Evolutionary conservation across 37 sponge, comb jelly and placozoan genomes (phyloP).

Genomic region (Theonella swinhoei): DNA sequence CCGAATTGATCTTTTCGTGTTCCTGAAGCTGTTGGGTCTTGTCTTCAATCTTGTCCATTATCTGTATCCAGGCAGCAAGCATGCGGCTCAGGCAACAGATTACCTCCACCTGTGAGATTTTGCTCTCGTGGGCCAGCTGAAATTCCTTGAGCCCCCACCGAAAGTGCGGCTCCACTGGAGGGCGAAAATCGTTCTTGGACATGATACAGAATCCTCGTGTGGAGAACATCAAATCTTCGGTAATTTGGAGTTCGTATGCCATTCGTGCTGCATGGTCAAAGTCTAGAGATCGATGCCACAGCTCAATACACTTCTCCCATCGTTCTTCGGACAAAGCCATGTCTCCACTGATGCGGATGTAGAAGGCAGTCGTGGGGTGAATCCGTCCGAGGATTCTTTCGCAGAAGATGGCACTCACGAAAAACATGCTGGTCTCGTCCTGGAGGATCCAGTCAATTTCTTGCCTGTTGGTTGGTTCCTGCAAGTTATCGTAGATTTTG

Average conservation of each 20-base stretch:
- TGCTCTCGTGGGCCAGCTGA: constrained; percentile 67
- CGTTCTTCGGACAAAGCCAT: constrained; percentile 57
- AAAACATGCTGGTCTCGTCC: constrained; percentile 51
- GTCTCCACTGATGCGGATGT: constrained; percentile 83
- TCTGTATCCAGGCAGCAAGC: constrained; percentile 68
- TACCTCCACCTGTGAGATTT: constrained; percentile 68
- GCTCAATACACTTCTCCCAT: constrained; percentile 64
- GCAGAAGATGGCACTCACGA: constrained; percentile 67
- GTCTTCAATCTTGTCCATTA: constrained; percentile 29
- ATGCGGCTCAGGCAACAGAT: constrained; percentile 58
- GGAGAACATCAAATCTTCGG: constrained; percentile 76
- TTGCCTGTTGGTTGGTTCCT: constrained; percentile 52
- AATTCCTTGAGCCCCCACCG: constrained; percentile 81
- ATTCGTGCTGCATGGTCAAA: constrained; percentile 81
- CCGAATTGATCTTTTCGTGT: neutral
- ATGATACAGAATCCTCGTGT: constrained; percentile 74
- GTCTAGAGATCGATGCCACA: constrained; percentile 83
- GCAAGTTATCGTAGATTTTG: constrained; percentile 53
- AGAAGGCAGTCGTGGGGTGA: constrained; percentile 87
- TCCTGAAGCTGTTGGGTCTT: constrained; percentile 12
- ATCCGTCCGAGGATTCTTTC: constrained; percentile 78
- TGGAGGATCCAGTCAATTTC: constrained; percentile 30
- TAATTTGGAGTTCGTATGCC: constrained; percentile 87
- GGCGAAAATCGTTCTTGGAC: constrained; percentile 43
- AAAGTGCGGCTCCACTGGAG: constrained; percentile 66